These are phyloP conservation scores for Octonoba sinensis DNA, from an alignment of 2,888 invertebrate species.

Conservation along the genomic window DNA sequence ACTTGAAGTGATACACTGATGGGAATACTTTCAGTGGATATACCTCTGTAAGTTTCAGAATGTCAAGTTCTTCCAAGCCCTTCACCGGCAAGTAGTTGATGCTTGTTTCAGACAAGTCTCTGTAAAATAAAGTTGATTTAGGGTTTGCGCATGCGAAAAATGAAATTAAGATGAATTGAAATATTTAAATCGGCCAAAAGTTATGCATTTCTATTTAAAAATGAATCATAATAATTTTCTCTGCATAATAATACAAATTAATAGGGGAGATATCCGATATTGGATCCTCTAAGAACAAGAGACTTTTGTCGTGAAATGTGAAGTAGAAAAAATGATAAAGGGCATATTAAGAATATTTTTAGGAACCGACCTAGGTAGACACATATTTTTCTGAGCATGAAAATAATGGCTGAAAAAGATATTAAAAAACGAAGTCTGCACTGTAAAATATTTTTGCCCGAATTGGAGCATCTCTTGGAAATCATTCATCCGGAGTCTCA, in stretches of 20 bases:
- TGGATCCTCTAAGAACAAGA: no score
- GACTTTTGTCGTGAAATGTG: no score
- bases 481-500: no score
- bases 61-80: slow-evolving; percentile 81
- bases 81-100: slow-evolving; percentile 80
- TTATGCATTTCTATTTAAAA: background rate
- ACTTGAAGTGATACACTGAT: slow-evolving; percentile 81
- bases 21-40: slow-evolving; percentile 84
- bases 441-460: no score
- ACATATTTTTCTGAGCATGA: no score
- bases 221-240: background rate
- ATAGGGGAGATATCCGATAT: no score
- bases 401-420: no score
- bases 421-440: no score
- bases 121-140: slow-evolving; percentile 69
- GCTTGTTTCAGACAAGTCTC: slow-evolving; percentile 85
- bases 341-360: no score
- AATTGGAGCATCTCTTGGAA: no score
- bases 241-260: background rate
- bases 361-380: no score
- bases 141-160: background rate
- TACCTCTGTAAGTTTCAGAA: slow-evolving; percentile 80
- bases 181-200: slow-evolving; percentile 2
- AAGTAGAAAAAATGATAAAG: no score
- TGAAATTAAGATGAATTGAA: background rate